Evolutionary conservation across 2,113 vertebrate genomes (phyloP).

Genomic region (Helogale parvula): DNA sequence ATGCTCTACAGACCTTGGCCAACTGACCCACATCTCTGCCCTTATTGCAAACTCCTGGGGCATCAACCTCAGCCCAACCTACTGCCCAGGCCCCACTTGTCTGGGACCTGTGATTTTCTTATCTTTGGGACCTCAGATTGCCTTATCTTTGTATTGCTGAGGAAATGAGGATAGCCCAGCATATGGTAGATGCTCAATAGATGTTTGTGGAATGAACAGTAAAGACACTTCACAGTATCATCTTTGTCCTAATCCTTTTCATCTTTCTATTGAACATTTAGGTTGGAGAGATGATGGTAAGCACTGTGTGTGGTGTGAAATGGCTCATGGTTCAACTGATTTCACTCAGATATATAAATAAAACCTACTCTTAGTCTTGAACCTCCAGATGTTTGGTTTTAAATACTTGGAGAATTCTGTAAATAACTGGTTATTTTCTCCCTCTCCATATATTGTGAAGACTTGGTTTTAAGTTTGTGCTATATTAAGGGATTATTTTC

Average conservation of each 20-base stretch:
- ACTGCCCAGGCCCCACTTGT: not conserved
- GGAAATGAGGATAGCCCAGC: not conserved
- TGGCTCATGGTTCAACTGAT: not conserved
- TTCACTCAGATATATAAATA: conserved; percentile 12
- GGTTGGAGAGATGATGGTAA: not conserved
- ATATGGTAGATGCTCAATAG: not conserved
- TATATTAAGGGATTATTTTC: conserved; percentile 28
- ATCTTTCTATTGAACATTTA: conserved; percentile 22
- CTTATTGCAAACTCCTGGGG: not conserved
- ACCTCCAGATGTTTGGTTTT: not conserved
- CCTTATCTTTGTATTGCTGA: not conserved
- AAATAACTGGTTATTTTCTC: not conserved
- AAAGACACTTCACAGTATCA: not conserved
- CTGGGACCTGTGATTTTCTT: not conserved
- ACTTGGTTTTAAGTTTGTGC: conserved; percentile 8
- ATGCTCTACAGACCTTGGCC: not conserved
- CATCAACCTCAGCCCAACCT: not conserved
- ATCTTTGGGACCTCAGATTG: not conserved
- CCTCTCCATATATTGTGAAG: not conserved
- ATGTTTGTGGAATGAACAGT: not conserved
- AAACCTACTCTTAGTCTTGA: not conserved
- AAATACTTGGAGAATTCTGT: not conserved
- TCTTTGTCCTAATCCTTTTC: not conserved
- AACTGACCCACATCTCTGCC: not conserved
- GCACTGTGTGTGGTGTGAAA: not conserved